Base-by-base conservation (phyloP, 23 tunicate genomes). In the Styela plicata region DNA sequence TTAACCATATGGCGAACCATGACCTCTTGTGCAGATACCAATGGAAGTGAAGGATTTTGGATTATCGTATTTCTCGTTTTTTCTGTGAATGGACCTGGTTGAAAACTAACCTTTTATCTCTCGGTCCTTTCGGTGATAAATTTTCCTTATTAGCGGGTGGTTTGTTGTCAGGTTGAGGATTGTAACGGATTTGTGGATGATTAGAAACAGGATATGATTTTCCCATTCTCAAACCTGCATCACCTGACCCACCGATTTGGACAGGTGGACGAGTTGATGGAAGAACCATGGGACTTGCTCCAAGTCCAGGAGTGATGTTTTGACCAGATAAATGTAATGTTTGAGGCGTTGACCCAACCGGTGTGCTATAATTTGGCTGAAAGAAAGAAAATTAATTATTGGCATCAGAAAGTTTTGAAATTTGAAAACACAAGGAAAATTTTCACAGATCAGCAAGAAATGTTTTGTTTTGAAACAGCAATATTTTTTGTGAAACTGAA, bases 341-440 rank as follows among this genome's bases (percentile, higher is more conserved):
- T 70, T 84, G 86, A 2, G 97, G 97, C 1, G 87, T 83, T 24
- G 85, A 74, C 24, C 97, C 91, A 31, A 88, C 32, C 31, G 98
- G 98, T 7, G 98, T 93, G 81, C 98, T 93, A 78, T 88, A 93
- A 87, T 86, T 82, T 61, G 97, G 97, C 97, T 91, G 87, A 2
- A 63, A 24, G 23, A 10, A 44, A 63, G 74, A 36, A 64, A 29
- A 25, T 24, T 19, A 16, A n/a, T n/a, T n/a, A n/a, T n/a, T n/a
- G n/a, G n/a, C n/a, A n/a, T n/a, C n/a, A n/a, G n/a, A n/a, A n/a
- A n/a, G n/a, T n/a, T n/a, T n/a, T n/a, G n/a, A n/a, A n/a, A n/a
- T n/a, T n/a, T n/a, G n/a, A n/a, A n/a, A n/a, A n/a, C n/a, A n/a
- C n/a, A n/a, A n/a, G n/a, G n/a, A n/a, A n/a, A n/a, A n/a, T n/a